These are phyloP conservation scores for Orthonevra nobilis DNA, from an alignment of 2,888 invertebrate species.

Conservation along the genomic window DNA sequence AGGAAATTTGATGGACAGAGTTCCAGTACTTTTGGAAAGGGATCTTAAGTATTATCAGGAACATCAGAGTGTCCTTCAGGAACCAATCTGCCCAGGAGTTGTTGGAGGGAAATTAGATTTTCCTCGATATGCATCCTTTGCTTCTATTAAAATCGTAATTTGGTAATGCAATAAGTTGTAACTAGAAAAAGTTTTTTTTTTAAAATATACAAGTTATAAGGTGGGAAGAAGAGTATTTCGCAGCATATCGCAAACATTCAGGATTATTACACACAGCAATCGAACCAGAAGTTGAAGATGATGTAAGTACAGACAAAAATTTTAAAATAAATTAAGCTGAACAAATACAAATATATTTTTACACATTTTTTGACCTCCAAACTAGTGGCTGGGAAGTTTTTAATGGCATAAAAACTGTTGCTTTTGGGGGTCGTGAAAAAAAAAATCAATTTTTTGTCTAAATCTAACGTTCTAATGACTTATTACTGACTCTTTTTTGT, in stretches of 20 bases:
- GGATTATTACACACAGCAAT: conserved; percentile 81
- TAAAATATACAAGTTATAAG: conserved; percentile 69
- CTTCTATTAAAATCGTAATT: conserved; percentile 89
- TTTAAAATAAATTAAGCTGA: too few relatives aligned
- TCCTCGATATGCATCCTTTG: conserved; percentile 91
- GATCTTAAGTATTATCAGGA: conserved; percentile 92
- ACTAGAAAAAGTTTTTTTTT: not conserved
- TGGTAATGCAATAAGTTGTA: conserved; percentile 81
- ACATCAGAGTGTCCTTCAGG: conserved; percentile 88
- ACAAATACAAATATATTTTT: too few relatives aligned
- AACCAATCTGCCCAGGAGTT: conserved; percentile 88
- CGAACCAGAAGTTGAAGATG: conserved; percentile 75
- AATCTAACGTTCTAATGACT: too few relatives aligned
- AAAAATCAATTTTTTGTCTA: too few relatives aligned
- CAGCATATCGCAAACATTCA: conserved; percentile 86
- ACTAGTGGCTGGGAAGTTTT: too few relatives aligned
- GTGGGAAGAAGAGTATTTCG: conserved; percentile 90
- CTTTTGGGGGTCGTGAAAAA: too few relatives aligned
- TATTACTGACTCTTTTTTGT: too few relatives aligned
- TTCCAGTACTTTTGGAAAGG: conserved; percentile 89
- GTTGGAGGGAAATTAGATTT: conserved; percentile 91
- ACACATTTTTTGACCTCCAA: too few relatives aligned
- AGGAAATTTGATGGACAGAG: conserved; percentile 93
- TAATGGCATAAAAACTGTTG: too few relatives aligned
- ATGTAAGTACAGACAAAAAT: conserved; percentile 75